Percentiles rank a stretch among this genome's conserved stretches.
Conservation (phyloP, 1,140 invertebrate species). For the Rhysida immarginata region DNA sequence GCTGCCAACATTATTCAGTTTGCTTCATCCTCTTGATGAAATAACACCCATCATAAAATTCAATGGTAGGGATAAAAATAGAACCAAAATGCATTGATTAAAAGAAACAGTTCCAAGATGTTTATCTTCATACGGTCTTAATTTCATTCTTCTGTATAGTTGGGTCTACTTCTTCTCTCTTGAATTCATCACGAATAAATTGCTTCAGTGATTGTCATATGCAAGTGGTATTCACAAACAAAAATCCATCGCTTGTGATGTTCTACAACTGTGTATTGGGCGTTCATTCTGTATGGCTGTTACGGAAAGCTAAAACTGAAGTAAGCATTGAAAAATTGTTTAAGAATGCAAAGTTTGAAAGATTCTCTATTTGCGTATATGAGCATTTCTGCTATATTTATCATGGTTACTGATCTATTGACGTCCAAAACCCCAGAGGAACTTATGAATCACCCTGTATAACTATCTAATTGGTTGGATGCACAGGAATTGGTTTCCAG, state of each 20-base stretch:
- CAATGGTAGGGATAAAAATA: no score
- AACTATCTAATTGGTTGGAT: no score
- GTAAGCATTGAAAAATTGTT: no score
- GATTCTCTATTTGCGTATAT: slow-evolving; percentile 23
- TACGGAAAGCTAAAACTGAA: slow-evolving; percentile 55
- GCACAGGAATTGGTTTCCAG: no score
- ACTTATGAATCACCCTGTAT: no score
- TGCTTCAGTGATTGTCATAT: slow-evolving; percentile 45
- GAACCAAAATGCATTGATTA: not conserved
- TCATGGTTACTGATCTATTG: no score
- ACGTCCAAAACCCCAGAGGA: no score
- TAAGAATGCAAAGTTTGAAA: no score
- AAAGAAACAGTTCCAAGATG: not conserved
- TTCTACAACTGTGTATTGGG: slow-evolving; percentile 57
- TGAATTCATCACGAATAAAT: no score
- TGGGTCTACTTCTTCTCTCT: no score
- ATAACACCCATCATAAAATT: slow-evolving; percentile 59
- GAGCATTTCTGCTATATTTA: no score
- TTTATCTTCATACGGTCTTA: not conserved
- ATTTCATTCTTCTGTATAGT: slow-evolving; percentile 7
- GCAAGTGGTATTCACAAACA: slow-evolving; percentile 44
- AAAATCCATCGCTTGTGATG: slow-evolving; percentile 47
- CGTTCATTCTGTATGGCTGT: slow-evolving; percentile 63
- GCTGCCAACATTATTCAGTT: slow-evolving; percentile 56
- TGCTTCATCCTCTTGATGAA: slow-evolving; percentile 77